A percentile compares a stretch with the other conserved stretches of the same genome.
Conservation (phyloP, 1,140 invertebrate species). For the Platyscapa corneri region DNA sequence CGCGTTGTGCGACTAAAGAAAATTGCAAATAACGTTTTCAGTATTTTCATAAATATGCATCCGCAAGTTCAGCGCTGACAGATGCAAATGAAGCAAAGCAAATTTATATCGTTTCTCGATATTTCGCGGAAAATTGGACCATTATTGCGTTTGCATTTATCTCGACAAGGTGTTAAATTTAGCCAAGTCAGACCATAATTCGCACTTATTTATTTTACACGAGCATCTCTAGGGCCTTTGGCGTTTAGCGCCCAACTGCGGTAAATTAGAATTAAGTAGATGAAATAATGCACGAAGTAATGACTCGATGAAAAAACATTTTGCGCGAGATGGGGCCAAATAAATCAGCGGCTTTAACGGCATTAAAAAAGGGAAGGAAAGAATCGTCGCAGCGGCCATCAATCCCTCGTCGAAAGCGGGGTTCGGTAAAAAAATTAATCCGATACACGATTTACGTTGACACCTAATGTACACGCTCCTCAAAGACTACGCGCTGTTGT, state of each 20-base stretch:
- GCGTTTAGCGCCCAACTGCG: not conserved
- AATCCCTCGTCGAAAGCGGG: not conserved
- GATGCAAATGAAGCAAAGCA: too few species aligned
- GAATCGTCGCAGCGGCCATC: not conserved
- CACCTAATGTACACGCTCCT: conserved; percentile 39
- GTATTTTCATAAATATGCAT: too few species aligned
- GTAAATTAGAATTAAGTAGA: not conserved
- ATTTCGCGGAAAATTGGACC: too few species aligned
- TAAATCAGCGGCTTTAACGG: not conserved
- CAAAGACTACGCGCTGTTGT: not conserved
- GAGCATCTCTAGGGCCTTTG: not conserved
- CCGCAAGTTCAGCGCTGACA: too few species aligned
- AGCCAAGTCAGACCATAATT: too few species aligned
- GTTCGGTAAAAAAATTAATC: conserved; percentile 36
- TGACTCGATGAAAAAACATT: not conserved
- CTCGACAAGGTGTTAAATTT: too few species aligned
- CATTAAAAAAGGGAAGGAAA: not conserved
- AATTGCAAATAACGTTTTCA: too few species aligned
- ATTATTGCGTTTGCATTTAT: too few species aligned
- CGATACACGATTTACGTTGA: conserved; percentile 48
- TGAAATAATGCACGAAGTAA: not conserved
- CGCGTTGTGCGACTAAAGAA: too few species aligned
- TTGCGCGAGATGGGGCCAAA: not conserved
- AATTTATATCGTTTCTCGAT: too few species aligned
- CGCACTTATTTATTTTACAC: not conserved